A percentile compares a stretch with the other conserved stretches of the same genome.
phyloP scores from a whole-genome alignment of 2,888 invertebrate genomes.

The Eupithecia exiguata region DNA sequence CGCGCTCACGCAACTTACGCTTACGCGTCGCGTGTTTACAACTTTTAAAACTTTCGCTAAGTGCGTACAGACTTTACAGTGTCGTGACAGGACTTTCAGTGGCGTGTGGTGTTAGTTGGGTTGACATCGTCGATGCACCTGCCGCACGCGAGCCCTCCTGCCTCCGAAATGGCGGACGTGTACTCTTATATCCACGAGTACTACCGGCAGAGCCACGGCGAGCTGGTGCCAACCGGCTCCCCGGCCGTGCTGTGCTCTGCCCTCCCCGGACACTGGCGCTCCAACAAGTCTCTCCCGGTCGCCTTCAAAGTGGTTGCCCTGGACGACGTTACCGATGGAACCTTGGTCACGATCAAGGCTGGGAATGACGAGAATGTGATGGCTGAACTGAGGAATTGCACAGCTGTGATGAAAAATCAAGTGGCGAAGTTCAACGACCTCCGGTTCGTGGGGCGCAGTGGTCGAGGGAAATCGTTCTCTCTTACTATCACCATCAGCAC shows the following conservation, averaged over 20 bases:
- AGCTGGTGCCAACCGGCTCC: conserved; percentile 96
- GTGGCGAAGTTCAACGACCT: conserved; percentile 99
- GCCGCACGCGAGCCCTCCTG: conserved; percentile 83
- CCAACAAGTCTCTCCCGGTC: conserved; percentile 97
- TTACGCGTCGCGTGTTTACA: conserved; percentile 64
- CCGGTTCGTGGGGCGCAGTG: conserved; percentile 98
- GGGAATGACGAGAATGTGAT: conserved; percentile 99
- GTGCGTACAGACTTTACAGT: conserved; percentile 64
- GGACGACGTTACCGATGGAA: conserved; percentile 97
- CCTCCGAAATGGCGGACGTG: conserved; percentile 88
- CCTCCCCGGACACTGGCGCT: conserved; percentile 98
- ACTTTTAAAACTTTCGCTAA: conserved; percentile 72
- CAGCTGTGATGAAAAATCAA: conserved; percentile 98
- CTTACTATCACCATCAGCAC: conserved; percentile 96
- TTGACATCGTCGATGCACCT: conserved; percentile 86
- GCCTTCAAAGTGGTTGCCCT: conserved; percentile 98
- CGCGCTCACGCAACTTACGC: conserved; percentile 67
- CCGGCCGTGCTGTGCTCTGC: conserved; percentile 97
- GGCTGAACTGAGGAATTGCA: conserved; percentile 96
- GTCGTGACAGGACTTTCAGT: conserved; percentile 73
- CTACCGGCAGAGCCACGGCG: conserved; percentile 95
- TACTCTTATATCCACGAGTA: conserved; percentile 90
- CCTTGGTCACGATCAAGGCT: conserved; percentile 95
- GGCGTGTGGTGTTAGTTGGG: conserved; percentile 71
- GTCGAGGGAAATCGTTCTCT: conserved; percentile 97